Percentiles rank a stretch among this genome's conserved stretches.
Evolutionary conservation across 2,888 invertebrate species (phyloP).

Genomic region (Polylopha cassiicola): DNA sequence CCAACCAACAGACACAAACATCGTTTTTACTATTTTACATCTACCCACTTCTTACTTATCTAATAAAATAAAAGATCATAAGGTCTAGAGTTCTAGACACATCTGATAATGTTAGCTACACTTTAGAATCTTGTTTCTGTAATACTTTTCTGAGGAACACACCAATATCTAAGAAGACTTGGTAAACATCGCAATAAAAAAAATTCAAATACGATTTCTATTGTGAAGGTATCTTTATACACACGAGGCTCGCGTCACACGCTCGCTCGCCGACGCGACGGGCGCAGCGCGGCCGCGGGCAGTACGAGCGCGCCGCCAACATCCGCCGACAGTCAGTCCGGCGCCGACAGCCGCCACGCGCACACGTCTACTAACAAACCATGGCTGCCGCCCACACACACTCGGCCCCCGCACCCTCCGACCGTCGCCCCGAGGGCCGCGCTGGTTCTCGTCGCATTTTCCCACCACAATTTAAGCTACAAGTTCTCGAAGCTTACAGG

Average conservation of each 20-base stretch:
- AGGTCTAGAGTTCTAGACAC: too few relatives aligned
- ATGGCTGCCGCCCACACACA: constrained; percentile 73
- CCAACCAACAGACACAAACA: too few relatives aligned
- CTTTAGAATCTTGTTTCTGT: too few relatives aligned
- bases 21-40: too few relatives aligned
- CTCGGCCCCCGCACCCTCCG: constrained; percentile 66
- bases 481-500: constrained; percentile 91
- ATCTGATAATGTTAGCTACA: too few relatives aligned
- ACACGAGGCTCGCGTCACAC: constrained; percentile 70
- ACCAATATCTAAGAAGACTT: too few relatives aligned
- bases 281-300: constrained; percentile 21
- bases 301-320: constrained; percentile 31
- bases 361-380: constrained; percentile 47
- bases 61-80: too few relatives aligned
- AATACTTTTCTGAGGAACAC: too few relatives aligned
- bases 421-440: constrained; percentile 72
- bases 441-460: constrained; percentile 92
- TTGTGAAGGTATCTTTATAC: constrained; percentile 43
- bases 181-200: too few relatives aligned
- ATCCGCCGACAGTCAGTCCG: constrained; percentile 79
- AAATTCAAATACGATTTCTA: constrained; percentile 6
- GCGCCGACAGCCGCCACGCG: constrained; percentile 71
- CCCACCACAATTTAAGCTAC: constrained; percentile 91
- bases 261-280: constrained; percentile 48
- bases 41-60: too few relatives aligned